phyloP scores from a whole-genome alignment of 64 coral and sea anemone species.

The Platygyra sinensis region DNA sequence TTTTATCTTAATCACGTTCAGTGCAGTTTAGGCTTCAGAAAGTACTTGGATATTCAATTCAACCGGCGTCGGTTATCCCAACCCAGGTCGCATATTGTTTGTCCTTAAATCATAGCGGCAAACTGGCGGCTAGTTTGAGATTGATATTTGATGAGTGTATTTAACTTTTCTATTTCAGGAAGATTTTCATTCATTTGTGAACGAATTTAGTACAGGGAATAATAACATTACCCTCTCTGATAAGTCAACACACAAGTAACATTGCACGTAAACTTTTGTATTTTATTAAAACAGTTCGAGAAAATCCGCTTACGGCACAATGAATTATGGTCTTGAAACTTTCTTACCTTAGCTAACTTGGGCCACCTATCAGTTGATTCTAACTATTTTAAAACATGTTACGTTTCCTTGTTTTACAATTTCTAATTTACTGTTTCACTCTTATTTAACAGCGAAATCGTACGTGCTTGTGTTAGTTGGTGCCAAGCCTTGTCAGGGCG shows the following conservation, averaged over 20 bases:
- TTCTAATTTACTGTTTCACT: not conserved
- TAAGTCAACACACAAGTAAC: not conserved
- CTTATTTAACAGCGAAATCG: not conserved
- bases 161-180: not conserved
- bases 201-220: too few species aligned
- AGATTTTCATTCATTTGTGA: too few species aligned
- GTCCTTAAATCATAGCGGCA: not conserved
- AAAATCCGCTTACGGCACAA: not conserved
- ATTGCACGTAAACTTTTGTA: not conserved
- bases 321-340: not conserved
- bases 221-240: too few species aligned
- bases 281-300: not conserved
- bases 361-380: not conserved
- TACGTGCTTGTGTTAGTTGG: not conserved
- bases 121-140: constrained; percentile 7
- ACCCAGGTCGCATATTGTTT: not conserved
- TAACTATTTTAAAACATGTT: not conserved
- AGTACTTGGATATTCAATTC: constrained; percentile 44
- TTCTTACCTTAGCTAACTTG: not conserved
- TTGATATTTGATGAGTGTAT: constrained; percentile 30
- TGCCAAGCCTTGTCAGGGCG: not conserved
- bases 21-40: not conserved
- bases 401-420: not conserved
- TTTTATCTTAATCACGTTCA: constrained; percentile 10
- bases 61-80: not conserved